Evolutionary conservation across 2,797 vertebrate genomes (phyloP), one percentile per base, ranked within the genome.

Genomic region (Cossypha caffra): DNA sequence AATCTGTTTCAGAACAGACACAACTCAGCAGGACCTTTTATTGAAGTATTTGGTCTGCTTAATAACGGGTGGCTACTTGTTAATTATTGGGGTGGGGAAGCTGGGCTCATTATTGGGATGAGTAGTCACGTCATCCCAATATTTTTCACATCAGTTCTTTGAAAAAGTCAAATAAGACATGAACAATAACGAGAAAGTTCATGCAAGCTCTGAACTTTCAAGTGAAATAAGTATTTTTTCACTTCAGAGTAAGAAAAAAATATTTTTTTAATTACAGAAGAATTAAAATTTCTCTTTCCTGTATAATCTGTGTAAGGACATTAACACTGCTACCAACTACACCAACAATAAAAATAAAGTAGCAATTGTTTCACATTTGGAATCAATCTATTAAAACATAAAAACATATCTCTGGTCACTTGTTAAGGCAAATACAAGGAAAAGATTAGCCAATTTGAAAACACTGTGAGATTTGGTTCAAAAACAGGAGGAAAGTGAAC

Each of bases 61-160:
- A 98, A 97, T 97, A 98, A 97, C 59, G 93, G 93, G 90, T 94
- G 96, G 97, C 96, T 96, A 98, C 96, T 94, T 97, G 96, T 98
- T 98, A 96, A 98, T 98, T 97, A 98, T 94, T 73, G 88, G 71
- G 93, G 95, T 97, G 94, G 95, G 92, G 94, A 95, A 93, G 88
- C 76, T 90, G 95, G 94, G 57, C 97, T 98, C 96, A 98, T 98
- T 98, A 98, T 98, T 97, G 97, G 98, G 98, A 98, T 98, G 98
- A 98, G 96, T 98, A 98, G 96, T 95, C 97, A 98, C 12, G 97
- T 98, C 98, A 98, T 98, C 97, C 96, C 54, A 97, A 98, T 93
- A 96, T 95, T 97, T 98, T 98, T 98, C 97, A 97, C 91, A 96
- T 96, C 93, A 95, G 78, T 98, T 97, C 91, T 95, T 95, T 97